Evolutionary conservation across 2,113 vertebrate genomes (phyloP).

Genomic region (Oenanthe melanoleuca): DNA sequence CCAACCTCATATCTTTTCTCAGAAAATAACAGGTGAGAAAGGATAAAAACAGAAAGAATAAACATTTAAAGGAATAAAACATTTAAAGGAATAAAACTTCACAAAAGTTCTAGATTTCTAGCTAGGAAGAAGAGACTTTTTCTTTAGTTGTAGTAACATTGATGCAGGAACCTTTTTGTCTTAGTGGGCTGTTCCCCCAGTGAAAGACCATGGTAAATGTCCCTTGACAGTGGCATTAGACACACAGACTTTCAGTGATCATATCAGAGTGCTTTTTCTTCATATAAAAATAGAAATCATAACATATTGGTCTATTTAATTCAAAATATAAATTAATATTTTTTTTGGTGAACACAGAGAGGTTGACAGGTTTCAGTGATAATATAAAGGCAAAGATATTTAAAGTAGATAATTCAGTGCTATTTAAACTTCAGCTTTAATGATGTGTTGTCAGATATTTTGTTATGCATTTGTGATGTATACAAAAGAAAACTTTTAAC

Average conservation of each 20-base stretch:
- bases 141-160: not conserved
- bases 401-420: slow-evolving; percentile 34
- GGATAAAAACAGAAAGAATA: not conserved
- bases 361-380: slow-evolving; percentile 34
- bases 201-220: not conserved
- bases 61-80: not conserved
- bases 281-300: slow-evolving; percentile 5
- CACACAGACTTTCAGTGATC: not conserved
- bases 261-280: not conserved
- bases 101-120: not conserved
- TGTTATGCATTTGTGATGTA: not conserved
- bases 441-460: slow-evolving; percentile 19
- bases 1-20: not conserved
- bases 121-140: not conserved
- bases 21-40: not conserved
- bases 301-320: not conserved
- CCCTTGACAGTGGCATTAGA: not conserved
- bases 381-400: slow-evolving; percentile 28
- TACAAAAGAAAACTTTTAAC: not conserved
- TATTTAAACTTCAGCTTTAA: slow-evolving; percentile 37
- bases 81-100: not conserved
- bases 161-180: not conserved
- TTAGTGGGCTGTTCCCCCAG: not conserved
- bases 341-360: slow-evolving; percentile 29
- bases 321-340: slow-evolving; percentile 37